Evolutionary conservation across 2,888 invertebrate genomes (phyloP), one percentile per base, ranked within the genome.

Genomic region (Ferdinandea cuprea): DNA sequence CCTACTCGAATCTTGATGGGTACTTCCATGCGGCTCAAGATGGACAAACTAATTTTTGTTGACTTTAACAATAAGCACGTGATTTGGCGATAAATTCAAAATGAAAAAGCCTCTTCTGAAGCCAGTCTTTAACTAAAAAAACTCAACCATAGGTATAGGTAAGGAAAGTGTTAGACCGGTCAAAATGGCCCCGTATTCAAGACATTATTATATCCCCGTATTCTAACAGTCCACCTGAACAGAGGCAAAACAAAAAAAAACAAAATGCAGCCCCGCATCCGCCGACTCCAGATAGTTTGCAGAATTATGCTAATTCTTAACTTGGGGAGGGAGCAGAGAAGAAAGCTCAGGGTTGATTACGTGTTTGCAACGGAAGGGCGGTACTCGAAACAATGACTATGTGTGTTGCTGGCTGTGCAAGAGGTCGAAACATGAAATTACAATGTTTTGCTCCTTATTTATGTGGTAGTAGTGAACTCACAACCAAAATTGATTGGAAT

Each of bases 11-110:
- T 81, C 77, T 59, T 71, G 65, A 77, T 71, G 50, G n/a, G 40
- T 59, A 37, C 65, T 61, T 46, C 58, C 66, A 42, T 21, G 19
- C n/a, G 61, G 71, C 58, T 72, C 46, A 66, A 66, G 71, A 78
- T 71, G 66, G 65, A 65, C 69, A 52, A 65, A 65, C 76, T 76
- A 76, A 72, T 66, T 77, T 72, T 72, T 83, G 81, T 83, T 83
- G 81, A 83, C 81, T 83, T 78, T 71, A 83, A 83, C 71, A 71
- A 71, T 78, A 83, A 78, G 71, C 81, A 83, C 81, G 81, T 83
- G 77, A 83, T 83, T 78, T 77, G 77, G 52, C 81, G 77, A 83
- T 83, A 77, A 83, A 83, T 83, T 83, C 37, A 32, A 65, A 81
- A 35, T 42, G 71, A 30, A 59, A 66, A 61, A 54, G 48, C 77